Evolutionary conservation across 2,113 vertebrate genomes (phyloP).

Genomic region (Neotragus pygmaeus): DNA sequence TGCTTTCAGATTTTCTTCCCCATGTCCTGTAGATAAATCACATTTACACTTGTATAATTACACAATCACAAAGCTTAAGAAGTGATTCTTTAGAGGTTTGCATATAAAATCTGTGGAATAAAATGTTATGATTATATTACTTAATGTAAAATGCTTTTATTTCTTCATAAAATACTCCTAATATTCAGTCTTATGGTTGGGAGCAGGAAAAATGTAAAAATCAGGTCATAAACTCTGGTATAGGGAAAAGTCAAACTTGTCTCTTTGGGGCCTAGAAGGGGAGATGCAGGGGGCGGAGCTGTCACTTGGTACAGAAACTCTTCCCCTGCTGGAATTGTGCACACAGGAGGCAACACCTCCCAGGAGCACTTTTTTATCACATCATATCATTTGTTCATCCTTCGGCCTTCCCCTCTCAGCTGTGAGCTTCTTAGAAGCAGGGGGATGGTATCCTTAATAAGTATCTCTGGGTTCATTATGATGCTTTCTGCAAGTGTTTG

Average conservation of each 20-base stretch:
- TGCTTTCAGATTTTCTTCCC: not conserved
- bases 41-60: not conserved
- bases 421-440: not conserved
- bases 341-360: rapidly evolving
- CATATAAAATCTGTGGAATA: not conserved
- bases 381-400: not conserved
- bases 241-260: not conserved
- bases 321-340: not conserved
- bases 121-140: not conserved
- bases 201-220: not conserved
- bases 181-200: not conserved
- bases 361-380: not conserved
- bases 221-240: not conserved
- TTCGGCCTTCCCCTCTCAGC: not conserved
- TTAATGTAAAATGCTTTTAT: not conserved
- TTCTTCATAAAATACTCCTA: conserved; percentile 9
- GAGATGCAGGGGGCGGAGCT: not conserved
- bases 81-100: conserved; percentile 24
- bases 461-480: rapidly evolving
- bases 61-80: not conserved
- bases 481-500: not conserved
- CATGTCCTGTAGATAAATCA: not conserved
- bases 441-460: not conserved
- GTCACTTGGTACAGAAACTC: not conserved
- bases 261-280: not conserved